Base-by-base conservation (phyloP, 2,888 invertebrate genomes). In the Volucella inanis region DNA sequence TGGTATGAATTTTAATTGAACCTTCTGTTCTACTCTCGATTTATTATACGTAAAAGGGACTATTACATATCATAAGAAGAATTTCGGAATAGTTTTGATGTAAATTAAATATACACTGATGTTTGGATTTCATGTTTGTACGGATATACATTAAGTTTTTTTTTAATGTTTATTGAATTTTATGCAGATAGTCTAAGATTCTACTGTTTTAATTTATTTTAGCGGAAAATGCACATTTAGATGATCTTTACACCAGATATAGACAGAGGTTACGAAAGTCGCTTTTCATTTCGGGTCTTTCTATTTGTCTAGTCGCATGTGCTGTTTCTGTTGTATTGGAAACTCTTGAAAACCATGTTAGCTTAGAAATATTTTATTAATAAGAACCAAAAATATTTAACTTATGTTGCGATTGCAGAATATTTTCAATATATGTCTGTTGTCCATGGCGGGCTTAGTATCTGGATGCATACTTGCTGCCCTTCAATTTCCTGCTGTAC, bases 261-360 rank as follows among this genome's bases (percentile, higher is more conserved):
- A 90, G 92, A n/a, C 92, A 92, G 88, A 90, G 92, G 70, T 89
- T 92, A 84, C 89, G 92, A 77, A 92, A 92, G 89, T 92, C 92
- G 22, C 89, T 92, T 11, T 92, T 92, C 87, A 90, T 91, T 83
- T 92, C 92, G 22, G 92, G 92, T 2, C 87, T 92, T 52, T 87
- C 90, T 52, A 92, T 91, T 87, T 91, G 92, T 10, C 85, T 92
- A 88, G 89, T 89, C 78, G 90, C 92, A 88, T 92, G 92, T 89
- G 88, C 91, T 41, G 88, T 91, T 45, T 90, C 92, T 87, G 91
- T 92, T 87, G 87, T 91, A 87, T 87, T 92, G 88, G 91, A 90
- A 84, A 70, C 90, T 83, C 87, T 90, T 87, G 90, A 89, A 76
- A 88, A 89, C 47, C 90, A 90, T 89, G 92, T 92, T 87, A 89